These are phyloP conservation scores for Zaprionus kolodkinae DNA, from an alignment of 1,140 invertebrate genomes.

Conservation along the genomic window DNA sequence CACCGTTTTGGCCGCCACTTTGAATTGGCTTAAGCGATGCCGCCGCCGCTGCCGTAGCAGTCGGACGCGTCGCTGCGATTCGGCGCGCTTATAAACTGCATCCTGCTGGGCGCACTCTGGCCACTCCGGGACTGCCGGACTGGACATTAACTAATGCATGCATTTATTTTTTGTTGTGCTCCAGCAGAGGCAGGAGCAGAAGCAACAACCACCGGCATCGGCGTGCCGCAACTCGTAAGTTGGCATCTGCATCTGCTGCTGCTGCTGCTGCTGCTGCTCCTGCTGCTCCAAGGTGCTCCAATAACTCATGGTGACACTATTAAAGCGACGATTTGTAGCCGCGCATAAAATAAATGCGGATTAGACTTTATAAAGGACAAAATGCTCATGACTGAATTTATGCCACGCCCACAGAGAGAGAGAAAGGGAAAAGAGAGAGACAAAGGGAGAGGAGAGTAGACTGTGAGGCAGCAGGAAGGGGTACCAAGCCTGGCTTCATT, in stretches of 20 bases:
- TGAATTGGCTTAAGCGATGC: slow-evolving; percentile 79
- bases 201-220: neutral
- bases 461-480: too few relatives aligned
- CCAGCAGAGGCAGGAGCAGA: neutral
- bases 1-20: slow-evolving; percentile 69
- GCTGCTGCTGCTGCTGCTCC: too few relatives aligned
- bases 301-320: slow-evolving; percentile 84
- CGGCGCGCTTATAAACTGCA: slow-evolving; percentile 79
- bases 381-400: slow-evolving; percentile 83
- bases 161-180: slow-evolving; percentile 71
- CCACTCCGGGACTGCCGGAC: slow-evolving; percentile 40
- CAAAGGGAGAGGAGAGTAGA: neutral
- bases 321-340: slow-evolving; percentile 84
- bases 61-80: slow-evolving; percentile 56
- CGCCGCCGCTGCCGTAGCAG: slow-evolving; percentile 31
- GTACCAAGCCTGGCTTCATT: slow-evolving; percentile 21
- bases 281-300: slow-evolving; percentile 50
- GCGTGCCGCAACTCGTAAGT: slow-evolving; percentile 7
- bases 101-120: slow-evolving; percentile 72
- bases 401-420: slow-evolving; percentile 33
- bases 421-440: neutral
- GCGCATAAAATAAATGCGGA: slow-evolving; percentile 84
- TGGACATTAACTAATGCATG: slow-evolving; percentile 83
- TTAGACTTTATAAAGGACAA: slow-evolving; percentile 84
- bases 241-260: slow-evolving; percentile 10